A percentile compares a stretch with the other conserved stretches of the same genome.
phyloP scores from a whole-genome alignment of 2,797 vertebrate genomes.

The Podarcis siculus region DNA sequence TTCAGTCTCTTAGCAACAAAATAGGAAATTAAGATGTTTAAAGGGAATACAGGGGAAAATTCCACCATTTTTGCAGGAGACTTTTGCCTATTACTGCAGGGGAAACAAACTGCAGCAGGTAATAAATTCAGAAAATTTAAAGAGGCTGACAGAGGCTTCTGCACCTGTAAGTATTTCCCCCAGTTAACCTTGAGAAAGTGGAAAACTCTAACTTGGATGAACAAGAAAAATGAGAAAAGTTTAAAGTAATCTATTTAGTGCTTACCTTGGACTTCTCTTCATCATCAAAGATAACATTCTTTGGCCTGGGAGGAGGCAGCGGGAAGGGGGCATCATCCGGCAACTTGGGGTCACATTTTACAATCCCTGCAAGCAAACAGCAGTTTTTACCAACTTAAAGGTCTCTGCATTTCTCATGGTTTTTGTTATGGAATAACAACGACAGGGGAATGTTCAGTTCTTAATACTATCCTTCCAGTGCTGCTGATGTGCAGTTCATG shows the following conservation, averaged over 20 bases:
- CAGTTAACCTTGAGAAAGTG: neutral
- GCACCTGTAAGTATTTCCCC: neutral
- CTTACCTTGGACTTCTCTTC: conserved; percentile 98
- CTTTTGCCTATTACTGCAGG: neutral
- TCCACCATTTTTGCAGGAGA: neutral
- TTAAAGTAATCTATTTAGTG: neutral
- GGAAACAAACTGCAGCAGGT: neutral
- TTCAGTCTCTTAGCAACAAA: neutral
- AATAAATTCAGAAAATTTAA: neutral
- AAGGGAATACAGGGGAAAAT: neutral
- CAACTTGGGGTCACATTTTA: conserved; percentile 92
- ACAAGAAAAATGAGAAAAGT: neutral
- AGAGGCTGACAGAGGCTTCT: neutral
- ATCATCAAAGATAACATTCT: conserved; percentile 94
- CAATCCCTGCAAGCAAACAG: conserved; percentile 87
- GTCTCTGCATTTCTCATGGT: neutral
- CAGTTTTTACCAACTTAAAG: neutral
- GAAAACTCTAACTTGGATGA: neutral
- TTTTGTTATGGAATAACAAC: no score
- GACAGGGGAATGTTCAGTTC: neutral
- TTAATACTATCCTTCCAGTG: neutral
- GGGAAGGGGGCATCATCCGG: conserved; percentile 85
- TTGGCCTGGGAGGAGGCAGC: conserved; percentile 85
- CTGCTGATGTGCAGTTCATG: neutral
- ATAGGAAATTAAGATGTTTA: neutral